These are phyloP conservation scores for Pygoscelis adeliae DNA, from an alignment of 2,113 vertebrate species.

Conservation along the genomic window DNA sequence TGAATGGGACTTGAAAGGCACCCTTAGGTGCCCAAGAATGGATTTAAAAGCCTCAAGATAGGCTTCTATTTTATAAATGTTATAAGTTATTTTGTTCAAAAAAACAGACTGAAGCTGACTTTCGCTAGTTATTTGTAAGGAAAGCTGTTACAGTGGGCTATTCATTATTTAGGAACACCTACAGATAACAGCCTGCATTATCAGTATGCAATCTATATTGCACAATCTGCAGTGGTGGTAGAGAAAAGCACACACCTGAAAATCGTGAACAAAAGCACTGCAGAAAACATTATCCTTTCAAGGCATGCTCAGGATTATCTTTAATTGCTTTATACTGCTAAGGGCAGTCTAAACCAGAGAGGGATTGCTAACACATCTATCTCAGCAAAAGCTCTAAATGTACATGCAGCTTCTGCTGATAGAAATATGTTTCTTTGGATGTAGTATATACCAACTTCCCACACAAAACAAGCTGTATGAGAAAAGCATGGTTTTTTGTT, in stretches of 20 bases:
- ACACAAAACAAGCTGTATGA: neutral
- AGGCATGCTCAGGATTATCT: neutral
- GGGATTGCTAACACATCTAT: neutral
- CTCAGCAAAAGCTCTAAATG: neutral
- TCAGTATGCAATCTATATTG: conserved; percentile 39
- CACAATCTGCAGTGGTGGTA: neutral
- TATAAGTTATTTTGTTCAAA: neutral
- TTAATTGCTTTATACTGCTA: conserved; percentile 40
- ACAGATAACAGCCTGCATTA: conserved; percentile 31
- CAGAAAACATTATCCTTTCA: conserved; percentile 27
- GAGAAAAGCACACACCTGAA: conserved; percentile 8
- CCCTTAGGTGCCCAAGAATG: neutral
- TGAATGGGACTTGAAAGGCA: neutral
- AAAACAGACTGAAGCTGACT: neutral
- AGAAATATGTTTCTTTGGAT: neutral
- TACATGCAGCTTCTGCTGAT: neutral
- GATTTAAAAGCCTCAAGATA: neutral
- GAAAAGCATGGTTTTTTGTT: neutral
- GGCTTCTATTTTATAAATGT: neutral
- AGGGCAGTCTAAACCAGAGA: neutral
- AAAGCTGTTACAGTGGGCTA: neutral
- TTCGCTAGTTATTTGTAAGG: conserved; percentile 2
- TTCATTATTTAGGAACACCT: conserved; percentile 49
- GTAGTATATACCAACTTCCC: neutral
- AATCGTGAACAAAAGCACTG: conserved; percentile 5